A percentile compares a stretch with the other conserved stretches of the same genome.
Evolutionary conservation across 2,113 vertebrate species (phyloP).

Genomic region (Scopus umbretta): DNA sequence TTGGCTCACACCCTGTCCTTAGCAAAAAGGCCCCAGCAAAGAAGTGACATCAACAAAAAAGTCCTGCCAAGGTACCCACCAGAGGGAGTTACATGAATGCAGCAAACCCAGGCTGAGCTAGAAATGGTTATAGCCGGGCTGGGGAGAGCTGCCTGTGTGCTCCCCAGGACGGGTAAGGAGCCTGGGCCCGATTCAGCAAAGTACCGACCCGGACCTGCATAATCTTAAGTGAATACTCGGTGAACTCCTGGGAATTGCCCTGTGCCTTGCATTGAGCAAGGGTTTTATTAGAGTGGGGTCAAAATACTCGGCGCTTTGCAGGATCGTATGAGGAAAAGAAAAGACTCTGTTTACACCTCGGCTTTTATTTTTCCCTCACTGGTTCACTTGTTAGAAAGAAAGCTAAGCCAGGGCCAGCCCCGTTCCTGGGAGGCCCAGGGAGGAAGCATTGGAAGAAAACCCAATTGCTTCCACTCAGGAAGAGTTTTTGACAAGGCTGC

Average conservation of each 20-base stretch:
- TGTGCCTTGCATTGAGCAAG: background rate
- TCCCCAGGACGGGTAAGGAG: background rate
- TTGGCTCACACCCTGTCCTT: rapidly evolving
- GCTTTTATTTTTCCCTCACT: conserved; percentile 37
- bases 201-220: conserved; percentile 29
- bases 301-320: background rate
- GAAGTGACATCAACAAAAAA: background rate
- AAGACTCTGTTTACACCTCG: conserved; percentile 31
- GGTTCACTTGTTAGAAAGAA: conserved; percentile 12
- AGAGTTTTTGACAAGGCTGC: background rate
- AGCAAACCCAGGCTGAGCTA: background rate
- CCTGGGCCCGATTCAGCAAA: background rate
- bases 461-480: background rate
- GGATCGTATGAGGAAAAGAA: conserved; percentile 26
- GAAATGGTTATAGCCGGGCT: background rate
- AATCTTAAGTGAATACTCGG: conserved; percentile 29
- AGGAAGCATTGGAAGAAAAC: conserved; percentile 30
- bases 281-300: background rate
- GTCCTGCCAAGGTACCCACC: background rate
- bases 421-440: background rate
- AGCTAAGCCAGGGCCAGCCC: background rate
- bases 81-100: conserved; percentile 52
- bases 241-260: conserved; percentile 23
- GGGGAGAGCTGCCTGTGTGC: background rate
- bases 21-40: background rate